Conservation (phyloP, 1,140 invertebrate genomes). For the Hetaerina americana region DNA sequence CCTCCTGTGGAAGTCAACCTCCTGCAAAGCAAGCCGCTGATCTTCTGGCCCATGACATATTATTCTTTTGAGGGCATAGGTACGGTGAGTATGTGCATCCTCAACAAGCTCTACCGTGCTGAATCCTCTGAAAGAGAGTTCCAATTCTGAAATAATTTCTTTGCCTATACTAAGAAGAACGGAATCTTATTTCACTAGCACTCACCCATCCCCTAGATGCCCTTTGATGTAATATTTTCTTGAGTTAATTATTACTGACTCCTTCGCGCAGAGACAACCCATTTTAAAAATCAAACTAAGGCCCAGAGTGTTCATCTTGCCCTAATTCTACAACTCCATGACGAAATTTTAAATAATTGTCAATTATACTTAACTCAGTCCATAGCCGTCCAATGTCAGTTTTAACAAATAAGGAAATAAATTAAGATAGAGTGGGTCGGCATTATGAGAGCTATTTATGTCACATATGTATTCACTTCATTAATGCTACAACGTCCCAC, state of each 20-base stretch:
- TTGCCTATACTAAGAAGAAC: too few species aligned
- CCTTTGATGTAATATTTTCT: neutral
- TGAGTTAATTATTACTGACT: neutral
- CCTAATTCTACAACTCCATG: too few species aligned
- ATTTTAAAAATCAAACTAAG: slow-evolving; percentile 6
- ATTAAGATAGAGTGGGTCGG: too few species aligned
- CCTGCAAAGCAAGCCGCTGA: slow-evolving; percentile 53
- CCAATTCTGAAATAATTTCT: too few species aligned
- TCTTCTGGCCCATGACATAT: slow-evolving; percentile 67
- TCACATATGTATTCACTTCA: too few species aligned
- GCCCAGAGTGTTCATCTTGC: slow-evolving; percentile 1
- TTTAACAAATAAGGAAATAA: too few species aligned
- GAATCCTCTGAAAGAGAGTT: slow-evolving; percentile 60
- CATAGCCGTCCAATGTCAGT: too few species aligned
- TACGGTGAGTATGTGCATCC: slow-evolving; percentile 50
- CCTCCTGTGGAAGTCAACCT: slow-evolving; percentile 59
- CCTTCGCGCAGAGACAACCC: slow-evolving; percentile 1
- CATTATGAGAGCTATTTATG: too few species aligned
- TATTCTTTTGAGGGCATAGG: slow-evolving; percentile 71
- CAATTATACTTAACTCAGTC: too few species aligned
- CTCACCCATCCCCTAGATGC: slow-evolving; percentile 2
- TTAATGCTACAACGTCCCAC: too few species aligned
- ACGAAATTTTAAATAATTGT: too few species aligned
- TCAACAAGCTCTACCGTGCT: slow-evolving; percentile 69
- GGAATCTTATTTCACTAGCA: too few species aligned